Evolutionary conservation across 2,888 invertebrate species (phyloP), one percentile per base, ranked within the genome.

Genomic region (Thelaira solivaga): DNA sequence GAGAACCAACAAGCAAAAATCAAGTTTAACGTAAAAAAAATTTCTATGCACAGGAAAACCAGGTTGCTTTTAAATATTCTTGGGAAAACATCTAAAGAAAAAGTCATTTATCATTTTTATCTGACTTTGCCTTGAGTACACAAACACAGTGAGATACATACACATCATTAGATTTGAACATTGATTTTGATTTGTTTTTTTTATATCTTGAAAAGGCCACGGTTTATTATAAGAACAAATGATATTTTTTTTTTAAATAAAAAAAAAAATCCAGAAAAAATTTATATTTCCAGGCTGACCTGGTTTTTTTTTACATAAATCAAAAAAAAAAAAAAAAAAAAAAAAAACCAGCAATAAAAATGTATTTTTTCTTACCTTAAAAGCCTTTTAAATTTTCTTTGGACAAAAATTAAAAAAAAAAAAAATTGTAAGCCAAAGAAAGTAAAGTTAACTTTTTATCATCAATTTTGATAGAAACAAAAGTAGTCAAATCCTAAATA

Each of bases 51-150:
- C 36, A 73, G 51, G 36, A 76, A 72, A 64, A 24, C 18, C 4
- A 13, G 34, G 49, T 65, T 62, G n/a, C 10, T 34, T 68, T 51
- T 43, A n/a, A 1, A 29, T 4, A 24, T 26, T 49, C 2, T 20
- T 11, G 3, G 18, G 20, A 29, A 7, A 29, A 24, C 29, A 43
- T 10, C 22, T 43, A 1, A 53, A 53, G 45, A 45, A n/a, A n/a
- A 62, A 62, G 26, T 45, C 51, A 62, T 71, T 71, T 43, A 71
- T 71, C 71, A 71, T 71, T 71, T 53, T 71, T 71, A 62, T 71
- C 71, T 71, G n/a, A 53, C 43, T 62, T 18, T 24, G n/a, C 24
- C 26, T 62, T n/a, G 20, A 34, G 31, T 10, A 13, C 6, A 47
- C 22, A 20, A 13, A 13, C 7, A 36, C 13, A 20, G 24, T 10